Evolutionary conservation across 2,888 invertebrate species (phyloP).

Genomic region (Megalurothrips usitatus): DNA sequence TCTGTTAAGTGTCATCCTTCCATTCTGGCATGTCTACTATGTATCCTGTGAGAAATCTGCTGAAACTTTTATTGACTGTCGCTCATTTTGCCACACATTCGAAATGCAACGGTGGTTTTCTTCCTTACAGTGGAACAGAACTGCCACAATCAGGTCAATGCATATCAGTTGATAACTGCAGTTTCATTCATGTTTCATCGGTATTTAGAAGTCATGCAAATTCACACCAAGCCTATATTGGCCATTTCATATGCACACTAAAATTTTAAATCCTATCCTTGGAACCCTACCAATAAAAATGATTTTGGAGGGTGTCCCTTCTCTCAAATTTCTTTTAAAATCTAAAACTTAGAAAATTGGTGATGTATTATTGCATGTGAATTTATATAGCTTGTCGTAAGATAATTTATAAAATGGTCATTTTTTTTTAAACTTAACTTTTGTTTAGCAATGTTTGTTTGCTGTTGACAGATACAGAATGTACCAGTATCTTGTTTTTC

Average conservation of each 20-base stretch:
- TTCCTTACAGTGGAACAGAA: no score
- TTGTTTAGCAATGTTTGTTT: not conserved
- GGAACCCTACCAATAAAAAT: not conserved
- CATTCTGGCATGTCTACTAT: no score
- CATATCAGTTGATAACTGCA: not conserved
- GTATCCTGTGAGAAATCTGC: no score
- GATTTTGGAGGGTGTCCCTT: not conserved
- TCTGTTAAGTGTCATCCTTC: no score
- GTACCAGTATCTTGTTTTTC: not conserved
- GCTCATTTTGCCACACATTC: no score
- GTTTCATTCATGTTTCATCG: not conserved
- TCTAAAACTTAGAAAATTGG: not conserved
- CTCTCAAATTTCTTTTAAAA: not conserved
- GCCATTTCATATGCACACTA: not conserved
- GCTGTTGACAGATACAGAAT: not conserved
- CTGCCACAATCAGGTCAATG: not conserved
- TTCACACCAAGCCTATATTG: not conserved
- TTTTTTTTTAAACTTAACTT: not conserved
- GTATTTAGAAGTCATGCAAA: not conserved
- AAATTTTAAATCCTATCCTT: not conserved
- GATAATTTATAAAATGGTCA: not conserved
- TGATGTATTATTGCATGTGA: not conserved
- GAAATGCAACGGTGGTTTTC: no score
- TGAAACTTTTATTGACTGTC: no score
- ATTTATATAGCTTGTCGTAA: not conserved